Percentiles rank a stretch among this genome's conserved stretches.
phyloP scores from a whole-genome alignment of 2,113 vertebrate genomes.

The Raja brachyura region DNA sequence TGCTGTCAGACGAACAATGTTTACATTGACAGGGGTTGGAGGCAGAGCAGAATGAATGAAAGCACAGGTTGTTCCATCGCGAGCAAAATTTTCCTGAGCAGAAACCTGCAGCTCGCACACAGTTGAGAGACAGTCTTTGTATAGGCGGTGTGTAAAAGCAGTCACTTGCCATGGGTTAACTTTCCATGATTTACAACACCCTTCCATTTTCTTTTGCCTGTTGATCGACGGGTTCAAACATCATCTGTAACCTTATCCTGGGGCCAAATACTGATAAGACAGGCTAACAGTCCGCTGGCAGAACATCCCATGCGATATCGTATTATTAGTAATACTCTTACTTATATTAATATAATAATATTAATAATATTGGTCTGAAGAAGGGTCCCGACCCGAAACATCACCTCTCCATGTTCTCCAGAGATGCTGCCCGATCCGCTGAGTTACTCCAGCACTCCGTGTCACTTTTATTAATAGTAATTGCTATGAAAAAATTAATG shows the following conservation, averaged over 20 bases:
- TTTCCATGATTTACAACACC: slow-evolving; percentile 31
- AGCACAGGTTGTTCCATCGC: slow-evolving; percentile 36
- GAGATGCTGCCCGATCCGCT: no score
- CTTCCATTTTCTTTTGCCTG: slow-evolving; percentile 24
- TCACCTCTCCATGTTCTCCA: no score
- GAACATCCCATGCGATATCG: neutral
- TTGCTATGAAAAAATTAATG: no score
- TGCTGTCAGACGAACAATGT: slow-evolving; percentile 38
- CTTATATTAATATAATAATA: no score
- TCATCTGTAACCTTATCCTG: neutral
- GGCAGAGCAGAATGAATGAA: slow-evolving; percentile 23
- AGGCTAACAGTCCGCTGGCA: neutral
- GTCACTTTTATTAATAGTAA: no score
- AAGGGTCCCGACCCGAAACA: no score
- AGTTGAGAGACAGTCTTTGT: slow-evolving; percentile 36
- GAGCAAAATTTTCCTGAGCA: slow-evolving; percentile 35
- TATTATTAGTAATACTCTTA: neutral
- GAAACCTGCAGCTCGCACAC: slow-evolving; percentile 33
- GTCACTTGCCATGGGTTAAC: slow-evolving; percentile 32
- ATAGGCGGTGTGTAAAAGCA: slow-evolving; percentile 37
- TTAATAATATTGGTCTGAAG: no score
- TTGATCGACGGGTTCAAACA: neutral
- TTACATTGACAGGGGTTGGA: slow-evolving; percentile 38
- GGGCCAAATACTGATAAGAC: slow-evolving; percentile 21
- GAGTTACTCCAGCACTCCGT: no score